Evolutionary conservation across 2,888 invertebrate species (phyloP).

Genomic region (Tortrix viridana): DNA sequence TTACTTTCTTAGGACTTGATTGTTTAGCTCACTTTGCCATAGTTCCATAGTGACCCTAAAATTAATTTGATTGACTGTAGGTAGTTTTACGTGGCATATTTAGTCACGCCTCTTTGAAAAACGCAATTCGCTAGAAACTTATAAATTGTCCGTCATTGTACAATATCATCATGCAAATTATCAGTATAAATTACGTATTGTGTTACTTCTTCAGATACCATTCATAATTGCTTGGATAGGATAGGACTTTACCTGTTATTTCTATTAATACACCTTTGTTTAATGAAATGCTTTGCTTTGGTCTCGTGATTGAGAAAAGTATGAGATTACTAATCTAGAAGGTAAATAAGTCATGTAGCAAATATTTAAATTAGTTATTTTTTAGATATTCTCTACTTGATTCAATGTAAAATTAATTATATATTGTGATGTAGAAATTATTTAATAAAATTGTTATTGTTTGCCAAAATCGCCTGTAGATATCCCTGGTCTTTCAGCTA

Average conservation of each 20-base stretch:
- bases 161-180: constrained; percentile 15
- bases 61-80: too few relatives aligned
- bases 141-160: constrained; percentile 4
- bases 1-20: too few relatives aligned
- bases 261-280: constrained; percentile 13
- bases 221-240: constrained; percentile 13
- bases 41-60: too few relatives aligned
- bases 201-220: constrained; percentile 9
- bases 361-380: background rate
- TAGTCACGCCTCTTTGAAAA: background rate
- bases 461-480: too few relatives aligned
- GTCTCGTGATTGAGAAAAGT: constrained; percentile 16
- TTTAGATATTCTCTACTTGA: too few relatives aligned
- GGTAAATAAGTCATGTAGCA: background rate
- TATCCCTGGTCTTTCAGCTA: too few relatives aligned
- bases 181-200: background rate
- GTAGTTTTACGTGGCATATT: too few relatives aligned
- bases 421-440: too few relatives aligned
- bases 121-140: constrained; percentile 1
- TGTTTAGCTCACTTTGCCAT: too few relatives aligned
- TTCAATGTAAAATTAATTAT: too few relatives aligned
- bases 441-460: too few relatives aligned
- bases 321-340: background rate
- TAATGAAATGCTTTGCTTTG: background rate
- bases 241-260: constrained; percentile 23